Evolutionary conservation across 2,797 vertebrate genomes (phyloP), one percentile per base, ranked within the genome.

Genomic region (Sylvia borin): DNA sequence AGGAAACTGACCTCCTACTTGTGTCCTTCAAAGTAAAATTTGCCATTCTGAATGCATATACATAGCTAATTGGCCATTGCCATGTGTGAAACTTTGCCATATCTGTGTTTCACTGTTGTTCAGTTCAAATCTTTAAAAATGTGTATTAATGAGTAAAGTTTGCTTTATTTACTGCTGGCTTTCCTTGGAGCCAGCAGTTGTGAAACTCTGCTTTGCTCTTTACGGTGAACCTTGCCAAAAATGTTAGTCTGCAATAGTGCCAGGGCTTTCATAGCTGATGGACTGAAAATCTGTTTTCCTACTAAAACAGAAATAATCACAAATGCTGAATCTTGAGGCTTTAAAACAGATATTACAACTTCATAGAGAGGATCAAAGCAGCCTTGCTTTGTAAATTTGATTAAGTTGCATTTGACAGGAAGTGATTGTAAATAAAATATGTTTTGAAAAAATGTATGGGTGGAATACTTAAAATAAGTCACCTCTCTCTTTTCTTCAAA

Each of bases 271-370:
- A 57, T 43, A 92, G 72, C 1, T 2, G 76, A 95, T 64, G 67
- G 90, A 91, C 50, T 86, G 82, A 82, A 93, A 94, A 95, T 83
- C 51, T 94, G 36, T 20, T 90, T 91, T 91, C 65, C 31, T 79
- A 3, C 79, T 96, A 55, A 88, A 93, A 64, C 10, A 74, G 57
- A 76, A 85, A 93, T 78, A 87, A 91, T 81, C 26, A 65, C 38
- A 79, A 86, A 65, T 42, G 42, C 21, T 83, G 48, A 79, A 67
- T 94, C 67, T 47, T 45, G 43, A 64, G 50, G 9, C 72, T 93
- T 90, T 84, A 84, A 93, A 95, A 86, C 22, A 36, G 43, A 21
- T 78, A 61, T 16, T 16, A 60, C 43, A 27, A 89, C 58, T 80
- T 70, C 24, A 32, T 76, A 74, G 66, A 43, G 68, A 85, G 58